Conservation (phyloP, 2,113 vertebrate species). For the Craseonycteris thonglongyai region DNA sequence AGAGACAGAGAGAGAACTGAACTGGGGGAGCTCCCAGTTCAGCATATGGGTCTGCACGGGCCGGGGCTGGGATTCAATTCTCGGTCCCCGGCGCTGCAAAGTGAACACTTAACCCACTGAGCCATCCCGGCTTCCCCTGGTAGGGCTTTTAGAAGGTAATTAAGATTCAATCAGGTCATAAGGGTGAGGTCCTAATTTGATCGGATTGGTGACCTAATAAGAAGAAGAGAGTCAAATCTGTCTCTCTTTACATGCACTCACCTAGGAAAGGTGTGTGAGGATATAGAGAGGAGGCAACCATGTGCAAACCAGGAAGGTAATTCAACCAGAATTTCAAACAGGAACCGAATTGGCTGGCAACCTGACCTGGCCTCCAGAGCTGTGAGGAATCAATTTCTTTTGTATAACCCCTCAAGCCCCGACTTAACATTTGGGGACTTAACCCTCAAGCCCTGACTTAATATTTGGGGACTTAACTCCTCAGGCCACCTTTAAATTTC, state of each 20-base stretch:
- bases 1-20: too few species aligned
- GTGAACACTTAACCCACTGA: too few species aligned
- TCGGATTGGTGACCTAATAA: neutral
- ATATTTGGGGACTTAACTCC: too few species aligned
- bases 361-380: neutral
- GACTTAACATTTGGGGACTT: too few species aligned
- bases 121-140: too few species aligned
- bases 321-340: neutral
- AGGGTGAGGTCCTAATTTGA: neutral
- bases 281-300: neutral
- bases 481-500: too few species aligned
- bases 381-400: neutral
- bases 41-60: too few species aligned
- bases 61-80: too few species aligned
- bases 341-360: neutral
- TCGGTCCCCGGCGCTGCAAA: too few species aligned
- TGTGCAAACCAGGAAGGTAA: neutral
- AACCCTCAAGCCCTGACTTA: too few species aligned
- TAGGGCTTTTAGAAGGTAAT: neutral
- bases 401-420: too few species aligned
- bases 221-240: neutral
- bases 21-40: too few species aligned
- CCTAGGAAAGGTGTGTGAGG: neutral
- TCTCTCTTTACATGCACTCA: neutral
- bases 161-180: neutral